A percentile compares a stretch with the other conserved stretches of the same genome.
Conservation (phyloP, 2,797 vertebrate species). For the Xiphophorus birchmanni region DNA sequence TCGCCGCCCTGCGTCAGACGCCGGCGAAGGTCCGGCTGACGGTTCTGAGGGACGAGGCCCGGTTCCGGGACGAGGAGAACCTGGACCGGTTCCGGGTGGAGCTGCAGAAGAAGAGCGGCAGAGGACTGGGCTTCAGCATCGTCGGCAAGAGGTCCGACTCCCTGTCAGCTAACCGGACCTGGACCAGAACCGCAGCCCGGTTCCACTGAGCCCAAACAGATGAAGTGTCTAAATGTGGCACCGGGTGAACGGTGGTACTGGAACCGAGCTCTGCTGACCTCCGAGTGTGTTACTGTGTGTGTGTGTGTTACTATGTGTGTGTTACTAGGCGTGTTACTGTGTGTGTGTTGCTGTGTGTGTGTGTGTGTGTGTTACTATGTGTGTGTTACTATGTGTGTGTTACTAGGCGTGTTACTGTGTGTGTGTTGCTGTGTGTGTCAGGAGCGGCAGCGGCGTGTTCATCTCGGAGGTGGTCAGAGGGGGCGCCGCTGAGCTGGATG, state of each 20-base stretch:
- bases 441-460: constrained; percentile 93
- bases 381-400: too few relatives aligned
- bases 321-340: too few relatives aligned
- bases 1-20: constrained; percentile 89
- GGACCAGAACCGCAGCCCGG: neutral
- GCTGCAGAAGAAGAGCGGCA: constrained; percentile 89
- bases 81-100: constrained; percentile 88
- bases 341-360: too few relatives aligned
- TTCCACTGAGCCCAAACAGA: too few relatives aligned
- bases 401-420: too few relatives aligned
- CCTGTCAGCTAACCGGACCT: neutral
- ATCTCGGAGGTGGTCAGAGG: constrained; percentile 96
- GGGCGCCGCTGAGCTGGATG: constrained; percentile 92
- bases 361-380: constrained; percentile 8
- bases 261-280: too few relatives aligned
- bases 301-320: too few relatives aligned
- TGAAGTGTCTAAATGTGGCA: too few relatives aligned
- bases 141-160: constrained; percentile 64
- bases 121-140: constrained; percentile 94
- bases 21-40: constrained; percentile 87
- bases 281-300: too few relatives aligned
- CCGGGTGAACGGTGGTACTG: too few relatives aligned
- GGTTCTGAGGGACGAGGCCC: constrained; percentile 88
- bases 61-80: constrained; percentile 91
- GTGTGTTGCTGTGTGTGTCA: constrained; percentile 50